phyloP scores from a whole-genome alignment of 2,113 vertebrate genomes.

The Apodemus speciosus region DNA sequence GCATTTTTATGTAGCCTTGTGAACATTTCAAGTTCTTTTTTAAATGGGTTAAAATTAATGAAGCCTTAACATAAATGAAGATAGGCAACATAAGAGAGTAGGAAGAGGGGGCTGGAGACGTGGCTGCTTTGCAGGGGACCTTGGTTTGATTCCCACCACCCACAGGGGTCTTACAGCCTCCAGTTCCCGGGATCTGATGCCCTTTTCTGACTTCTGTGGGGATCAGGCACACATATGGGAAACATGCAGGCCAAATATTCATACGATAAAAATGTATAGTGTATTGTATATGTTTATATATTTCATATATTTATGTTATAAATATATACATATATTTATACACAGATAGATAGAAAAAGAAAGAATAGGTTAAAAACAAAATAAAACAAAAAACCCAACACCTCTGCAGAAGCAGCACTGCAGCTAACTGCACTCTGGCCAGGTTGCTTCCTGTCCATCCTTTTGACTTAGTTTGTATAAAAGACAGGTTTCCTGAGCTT shows the following conservation, averaged over 20 bases:
- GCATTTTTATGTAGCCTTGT: slow-evolving; percentile 46
- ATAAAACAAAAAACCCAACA: too few relatives aligned
- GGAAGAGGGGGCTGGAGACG: not conserved
- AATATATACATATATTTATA: not conserved
- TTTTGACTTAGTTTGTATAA: slow-evolving; percentile 50
- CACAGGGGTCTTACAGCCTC: not conserved
- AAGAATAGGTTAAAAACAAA: not conserved
- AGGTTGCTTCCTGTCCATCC: not conserved
- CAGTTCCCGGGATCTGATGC: not conserved
- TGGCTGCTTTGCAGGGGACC: not conserved
- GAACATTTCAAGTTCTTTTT: slow-evolving; percentile 55
- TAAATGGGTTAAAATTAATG: slow-evolving; percentile 28
- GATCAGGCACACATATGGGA: not conserved
- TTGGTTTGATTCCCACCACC: not conserved
- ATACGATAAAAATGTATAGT: not conserved
- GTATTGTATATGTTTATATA: too few relatives aligned
- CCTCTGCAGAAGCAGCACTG: not conserved
- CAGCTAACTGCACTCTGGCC: not conserved
- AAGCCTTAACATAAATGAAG: slow-evolving; percentile 14
- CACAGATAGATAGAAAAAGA: not conserved
- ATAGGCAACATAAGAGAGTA: not conserved
- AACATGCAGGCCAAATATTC: not conserved
- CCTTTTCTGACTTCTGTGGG: not conserved
- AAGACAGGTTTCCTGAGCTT: slow-evolving; percentile 13
- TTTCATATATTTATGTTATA: too few relatives aligned